A percentile compares a stretch with the other conserved stretches of the same genome.
Evolutionary conservation across 2,797 vertebrate genomes (phyloP).

Genomic region (Paramormyrops hopkinsi): DNA sequence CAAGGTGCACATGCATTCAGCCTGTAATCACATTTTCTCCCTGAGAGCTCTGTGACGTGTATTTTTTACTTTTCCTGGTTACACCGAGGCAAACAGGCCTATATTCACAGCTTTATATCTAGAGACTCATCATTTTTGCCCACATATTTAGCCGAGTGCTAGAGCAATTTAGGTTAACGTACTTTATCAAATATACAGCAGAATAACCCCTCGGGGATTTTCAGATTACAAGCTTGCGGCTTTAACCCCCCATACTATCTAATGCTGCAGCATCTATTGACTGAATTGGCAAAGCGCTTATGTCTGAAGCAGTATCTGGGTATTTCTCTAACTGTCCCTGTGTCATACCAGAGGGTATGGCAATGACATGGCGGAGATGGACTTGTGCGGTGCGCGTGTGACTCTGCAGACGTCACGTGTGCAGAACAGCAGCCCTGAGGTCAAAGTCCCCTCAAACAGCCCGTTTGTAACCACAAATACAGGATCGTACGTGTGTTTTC

Average conservation of each 20-base stretch:
- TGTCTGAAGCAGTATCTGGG: neutral
- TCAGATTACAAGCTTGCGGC: neutral
- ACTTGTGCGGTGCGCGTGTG: neutral
- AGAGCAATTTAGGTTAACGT: neutral
- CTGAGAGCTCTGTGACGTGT: neutral
- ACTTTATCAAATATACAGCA: neutral
- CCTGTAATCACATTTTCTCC: neutral
- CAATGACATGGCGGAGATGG: neutral
- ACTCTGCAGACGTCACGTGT: neutral
- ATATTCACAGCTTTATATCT: neutral
- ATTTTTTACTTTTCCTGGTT: neutral
- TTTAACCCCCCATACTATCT: neutral
- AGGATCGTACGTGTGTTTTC: neutral
- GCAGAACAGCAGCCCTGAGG: neutral
- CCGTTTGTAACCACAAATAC: neutral
- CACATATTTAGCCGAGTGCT: neutral
- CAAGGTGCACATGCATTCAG: neutral
- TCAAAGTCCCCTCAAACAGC: neutral
- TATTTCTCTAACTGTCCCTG: neutral
- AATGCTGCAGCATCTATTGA: neutral
- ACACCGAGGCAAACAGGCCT: neutral
- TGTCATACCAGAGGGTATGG: neutral
- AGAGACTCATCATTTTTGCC: neutral
- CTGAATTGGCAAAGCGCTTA: neutral
- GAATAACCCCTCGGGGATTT: neutral